Evolutionary conservation across 23 tunicate species (phyloP).

Genomic region (Styela clava): DNA sequence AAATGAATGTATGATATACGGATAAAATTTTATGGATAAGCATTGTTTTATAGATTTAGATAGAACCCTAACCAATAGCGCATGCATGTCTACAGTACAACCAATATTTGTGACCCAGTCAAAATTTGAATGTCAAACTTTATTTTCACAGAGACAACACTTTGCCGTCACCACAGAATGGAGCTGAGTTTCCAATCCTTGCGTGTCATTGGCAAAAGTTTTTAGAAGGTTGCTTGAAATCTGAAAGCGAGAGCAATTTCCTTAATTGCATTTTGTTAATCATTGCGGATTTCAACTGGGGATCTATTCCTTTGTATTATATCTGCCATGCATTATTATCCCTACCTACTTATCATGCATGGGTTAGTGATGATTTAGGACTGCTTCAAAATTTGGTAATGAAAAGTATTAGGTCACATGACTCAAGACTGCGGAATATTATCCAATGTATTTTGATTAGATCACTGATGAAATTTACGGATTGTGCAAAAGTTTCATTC

Average conservation of each 20-base stretch:
- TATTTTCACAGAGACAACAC: background rate
- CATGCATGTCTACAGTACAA: no score
- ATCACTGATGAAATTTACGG: conserved; percentile 6
- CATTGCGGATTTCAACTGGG: conserved; percentile 3
- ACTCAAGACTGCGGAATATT: background rate
- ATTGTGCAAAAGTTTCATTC: background rate
- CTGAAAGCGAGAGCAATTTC: background rate
- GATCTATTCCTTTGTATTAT: conserved; percentile 13
- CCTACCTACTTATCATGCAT: background rate
- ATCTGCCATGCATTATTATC: background rate
- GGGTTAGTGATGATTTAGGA: conserved; percentile 19
- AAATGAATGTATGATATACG: no score
- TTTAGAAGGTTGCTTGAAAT: background rate
- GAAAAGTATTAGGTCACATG: conserved; percentile 15
- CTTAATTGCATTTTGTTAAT: background rate
- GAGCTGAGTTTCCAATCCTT: background rate
- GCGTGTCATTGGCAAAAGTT: background rate
- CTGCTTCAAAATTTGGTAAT: background rate
- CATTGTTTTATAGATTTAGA: no score
- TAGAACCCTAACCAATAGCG: no score
- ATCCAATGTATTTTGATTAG: background rate
- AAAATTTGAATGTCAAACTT: no score
- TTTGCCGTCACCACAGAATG: background rate
- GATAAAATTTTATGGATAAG: no score
- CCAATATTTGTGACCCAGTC: no score